Conservation (phyloP, 1,140 invertebrate species). For the Limonius californicus region DNA sequence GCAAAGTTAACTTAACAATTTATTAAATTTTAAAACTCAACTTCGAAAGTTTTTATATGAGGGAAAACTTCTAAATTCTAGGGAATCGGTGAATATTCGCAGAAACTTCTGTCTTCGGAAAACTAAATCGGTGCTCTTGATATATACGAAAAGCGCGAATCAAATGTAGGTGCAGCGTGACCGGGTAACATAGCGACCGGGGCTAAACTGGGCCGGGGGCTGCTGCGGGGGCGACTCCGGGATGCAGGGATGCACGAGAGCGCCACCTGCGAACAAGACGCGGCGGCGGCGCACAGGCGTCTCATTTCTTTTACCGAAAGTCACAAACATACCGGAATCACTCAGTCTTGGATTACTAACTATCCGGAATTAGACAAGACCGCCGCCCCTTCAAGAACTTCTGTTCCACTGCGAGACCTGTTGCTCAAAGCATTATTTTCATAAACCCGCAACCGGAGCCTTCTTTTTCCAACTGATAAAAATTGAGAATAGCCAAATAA, state of each 20-base stretch:
- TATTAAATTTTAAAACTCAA: no score
- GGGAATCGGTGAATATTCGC: slow-evolving; percentile 13
- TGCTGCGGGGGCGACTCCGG: slow-evolving; percentile 32
- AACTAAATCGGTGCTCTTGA: neutral
- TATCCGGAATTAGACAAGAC: no score
- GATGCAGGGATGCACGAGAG: slow-evolving; percentile 33
- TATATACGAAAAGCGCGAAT: slow-evolving; percentile 19
- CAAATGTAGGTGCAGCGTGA: slow-evolving; percentile 18
- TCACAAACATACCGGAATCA: neutral
- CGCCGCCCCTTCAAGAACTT: no score
- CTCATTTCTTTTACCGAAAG: slow-evolving; percentile 19
- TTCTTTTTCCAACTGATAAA: no score
- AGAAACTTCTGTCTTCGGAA: no score
- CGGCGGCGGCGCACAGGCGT: slow-evolving; percentile 34
- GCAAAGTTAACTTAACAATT: slow-evolving; percentile 12
- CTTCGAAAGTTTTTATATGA: no score
- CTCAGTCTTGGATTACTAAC: neutral
- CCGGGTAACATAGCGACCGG: slow-evolving; percentile 23
- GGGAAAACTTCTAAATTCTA: slow-evolving; percentile 29
- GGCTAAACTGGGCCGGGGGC: slow-evolving; percentile 29
- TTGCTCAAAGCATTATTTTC: no score
- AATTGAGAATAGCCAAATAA: no score
- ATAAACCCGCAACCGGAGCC: no score
- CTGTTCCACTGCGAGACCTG: no score
- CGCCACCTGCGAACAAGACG: slow-evolving; percentile 38